These are phyloP conservation scores for Actias luna DNA, from an alignment of 2,888 invertebrate genomes.

Conservation along the genomic window DNA sequence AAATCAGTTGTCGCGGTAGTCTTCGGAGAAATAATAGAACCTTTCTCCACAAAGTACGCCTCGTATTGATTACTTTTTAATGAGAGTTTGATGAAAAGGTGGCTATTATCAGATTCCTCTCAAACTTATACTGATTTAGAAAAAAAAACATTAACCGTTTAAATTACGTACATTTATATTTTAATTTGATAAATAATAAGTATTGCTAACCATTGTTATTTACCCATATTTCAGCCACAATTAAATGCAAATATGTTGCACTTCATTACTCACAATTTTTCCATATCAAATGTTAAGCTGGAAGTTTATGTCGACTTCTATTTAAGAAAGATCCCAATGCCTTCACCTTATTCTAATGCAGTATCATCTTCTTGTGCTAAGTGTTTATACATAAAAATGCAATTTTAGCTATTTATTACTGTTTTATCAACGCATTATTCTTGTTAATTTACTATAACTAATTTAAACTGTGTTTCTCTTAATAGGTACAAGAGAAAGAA, in stretches of 20 bases:
- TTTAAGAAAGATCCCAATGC: background rate
- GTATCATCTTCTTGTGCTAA: background rate
- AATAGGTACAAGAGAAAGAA: too few species aligned
- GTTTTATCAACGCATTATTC: background rate
- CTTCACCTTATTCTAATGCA: background rate
- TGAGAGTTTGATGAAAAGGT: constrained; percentile 50
- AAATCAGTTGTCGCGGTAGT: background rate
- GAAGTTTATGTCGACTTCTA: background rate
- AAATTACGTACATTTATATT: too few species aligned
- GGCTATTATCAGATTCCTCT: constrained; percentile 28
- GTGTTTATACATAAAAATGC: background rate
- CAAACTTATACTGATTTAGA: background rate
- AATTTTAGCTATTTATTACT: background rate
- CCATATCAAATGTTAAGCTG: background rate
- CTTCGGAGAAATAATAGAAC: constrained; percentile 32
- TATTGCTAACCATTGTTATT: background rate
- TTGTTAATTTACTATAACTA: background rate
- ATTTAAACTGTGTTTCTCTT: background rate
- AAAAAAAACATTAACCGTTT: too few species aligned
- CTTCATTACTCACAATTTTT: background rate
- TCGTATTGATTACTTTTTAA: constrained; percentile 55
- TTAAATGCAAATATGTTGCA: background rate
- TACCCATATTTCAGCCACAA: background rate
- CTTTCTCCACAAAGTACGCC: constrained; percentile 7
- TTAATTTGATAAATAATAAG: background rate